These are phyloP conservation scores for Cyprinella venusta DNA, from an alignment of 2,797 vertebrate genomes.

Conservation along the genomic window DNA sequence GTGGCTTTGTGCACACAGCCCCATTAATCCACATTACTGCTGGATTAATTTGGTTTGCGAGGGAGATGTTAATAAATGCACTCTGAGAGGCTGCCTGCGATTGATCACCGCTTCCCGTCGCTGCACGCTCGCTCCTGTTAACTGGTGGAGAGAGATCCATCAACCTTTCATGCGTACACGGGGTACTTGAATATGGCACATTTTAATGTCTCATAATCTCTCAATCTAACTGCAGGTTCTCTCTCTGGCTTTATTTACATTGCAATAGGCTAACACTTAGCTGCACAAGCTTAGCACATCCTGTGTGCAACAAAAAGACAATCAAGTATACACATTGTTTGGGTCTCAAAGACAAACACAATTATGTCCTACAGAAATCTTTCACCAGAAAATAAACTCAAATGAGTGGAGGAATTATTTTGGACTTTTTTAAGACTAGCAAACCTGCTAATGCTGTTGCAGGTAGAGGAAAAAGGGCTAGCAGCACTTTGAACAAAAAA, in stretches of 20 bases:
- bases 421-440: conserved; percentile 46
- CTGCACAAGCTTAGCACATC: conserved; percentile 3
- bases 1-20: conserved; percentile 44
- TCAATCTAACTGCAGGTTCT: conserved; percentile 38
- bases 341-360: conserved; percentile 20
- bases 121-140: conserved; percentile 19
- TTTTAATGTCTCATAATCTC: conserved; percentile 57
- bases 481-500: conserved; percentile 62
- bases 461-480: conserved; percentile 41
- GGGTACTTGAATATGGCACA: conserved; percentile 44
- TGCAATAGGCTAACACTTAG: conserved; percentile 36
- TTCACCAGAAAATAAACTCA: neutral
- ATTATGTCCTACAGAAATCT: conserved; percentile 5
- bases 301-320: conserved; percentile 12
- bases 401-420: neutral
- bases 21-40: conserved; percentile 65
- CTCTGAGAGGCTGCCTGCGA: conserved; percentile 46
- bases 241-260: conserved; percentile 42
- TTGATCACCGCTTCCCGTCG: conserved; percentile 52
- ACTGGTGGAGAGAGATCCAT: conserved; percentile 38
- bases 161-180: conserved; percentile 14
- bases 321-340: conserved; percentile 18
- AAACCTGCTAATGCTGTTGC: conserved; percentile 50
- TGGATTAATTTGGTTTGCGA: conserved; percentile 63
- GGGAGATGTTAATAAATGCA: conserved; percentile 61